A percentile compares a stretch with the other conserved stretches of the same genome.
These are phyloP conservation scores for Stigmatopora argus DNA, from an alignment of 2,113 vertebrate species.

Conservation along the genomic window DNA sequence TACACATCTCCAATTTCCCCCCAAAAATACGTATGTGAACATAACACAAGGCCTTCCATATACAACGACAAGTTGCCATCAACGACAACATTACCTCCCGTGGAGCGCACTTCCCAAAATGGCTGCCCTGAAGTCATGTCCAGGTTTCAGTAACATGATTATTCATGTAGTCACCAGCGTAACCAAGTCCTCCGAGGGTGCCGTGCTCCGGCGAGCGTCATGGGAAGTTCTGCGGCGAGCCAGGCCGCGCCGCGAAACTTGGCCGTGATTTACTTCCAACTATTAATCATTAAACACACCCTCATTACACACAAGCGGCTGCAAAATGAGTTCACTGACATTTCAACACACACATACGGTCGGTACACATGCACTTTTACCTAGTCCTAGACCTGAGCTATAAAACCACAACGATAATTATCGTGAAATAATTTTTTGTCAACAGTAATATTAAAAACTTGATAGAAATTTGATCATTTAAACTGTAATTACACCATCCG, in stretches of 20 bases:
- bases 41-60: too few relatives aligned
- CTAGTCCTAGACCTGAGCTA: too few relatives aligned
- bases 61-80: not conserved
- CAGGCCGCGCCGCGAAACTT: not conserved
- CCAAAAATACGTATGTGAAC: too few relatives aligned
- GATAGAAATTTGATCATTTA: too few relatives aligned
- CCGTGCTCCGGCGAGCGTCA: not conserved
- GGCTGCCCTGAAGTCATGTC: conserved; percentile 42
- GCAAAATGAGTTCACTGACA: not conserved
- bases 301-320: not conserved
- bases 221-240: not conserved
- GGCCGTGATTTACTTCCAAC: not conserved
- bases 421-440: too few relatives aligned
- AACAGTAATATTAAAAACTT: too few relatives aligned
- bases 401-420: too few relatives aligned
- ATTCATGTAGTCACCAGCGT: not conserved
- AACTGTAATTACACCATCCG: too few relatives aligned
- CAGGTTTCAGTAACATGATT: conserved; percentile 24
- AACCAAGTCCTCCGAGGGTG: not conserved
- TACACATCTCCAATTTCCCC: too few relatives aligned
- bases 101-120: conserved; percentile 40
- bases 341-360: not conserved
- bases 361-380: not conserved
- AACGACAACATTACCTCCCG: conserved; percentile 48
- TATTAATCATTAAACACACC: not conserved